Percentiles rank a stretch among this genome's conserved stretches.
Evolutionary conservation across 2,797 vertebrate genomes (phyloP).

Genomic region (Pyrocephalus nanus): DNA sequence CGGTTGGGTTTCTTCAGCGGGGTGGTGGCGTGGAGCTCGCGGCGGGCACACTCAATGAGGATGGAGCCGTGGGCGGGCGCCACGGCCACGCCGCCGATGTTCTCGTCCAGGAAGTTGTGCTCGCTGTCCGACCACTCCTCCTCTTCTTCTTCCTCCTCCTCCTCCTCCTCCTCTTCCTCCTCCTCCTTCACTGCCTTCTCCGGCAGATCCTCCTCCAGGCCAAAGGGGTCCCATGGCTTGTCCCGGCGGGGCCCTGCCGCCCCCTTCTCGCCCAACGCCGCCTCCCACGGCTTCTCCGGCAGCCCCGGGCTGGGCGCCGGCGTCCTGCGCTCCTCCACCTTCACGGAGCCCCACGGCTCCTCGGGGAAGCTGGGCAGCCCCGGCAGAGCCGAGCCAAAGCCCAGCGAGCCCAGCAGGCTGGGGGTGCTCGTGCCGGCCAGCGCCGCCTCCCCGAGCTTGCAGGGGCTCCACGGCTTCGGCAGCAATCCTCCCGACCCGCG

Average conservation of each 20-base stretch:
- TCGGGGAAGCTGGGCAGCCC: constrained; percentile 76
- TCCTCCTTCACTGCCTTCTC: constrained; percentile 65
- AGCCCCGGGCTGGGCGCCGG: constrained; percentile 79
- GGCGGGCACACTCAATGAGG: constrained; percentile 93
- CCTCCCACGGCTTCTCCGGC: constrained; percentile 88
- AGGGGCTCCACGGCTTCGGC: constrained; percentile 77
- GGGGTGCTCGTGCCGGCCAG: background rate
- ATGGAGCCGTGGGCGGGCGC: constrained; percentile 94
- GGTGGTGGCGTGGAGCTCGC: constrained; percentile 96
- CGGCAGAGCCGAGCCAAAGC: constrained; percentile 72
- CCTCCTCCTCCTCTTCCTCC: constrained; percentile 62
- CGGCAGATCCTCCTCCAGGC: constrained; percentile 75
- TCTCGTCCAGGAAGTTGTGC: constrained; percentile 97
- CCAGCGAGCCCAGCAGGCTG: constrained; percentile 75
- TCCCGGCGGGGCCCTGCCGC: constrained; percentile 7
- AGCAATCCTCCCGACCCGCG: background rate
- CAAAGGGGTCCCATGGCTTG: constrained; percentile 83
- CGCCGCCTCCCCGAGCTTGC: constrained; percentile 56
- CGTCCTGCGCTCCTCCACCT: constrained; percentile 83
- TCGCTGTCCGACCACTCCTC: constrained; percentile 97
- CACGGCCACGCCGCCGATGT: constrained; percentile 95
- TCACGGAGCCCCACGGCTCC: constrained; percentile 84
- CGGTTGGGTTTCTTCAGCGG: constrained; percentile 95
- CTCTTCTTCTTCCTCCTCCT: constrained; percentile 82
- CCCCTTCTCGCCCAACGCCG: background rate